Percentiles rank a stretch among this genome's conserved stretches.
Conservation (phyloP, 2,888 invertebrate genomes). For the Tolmerus cingulatus region DNA sequence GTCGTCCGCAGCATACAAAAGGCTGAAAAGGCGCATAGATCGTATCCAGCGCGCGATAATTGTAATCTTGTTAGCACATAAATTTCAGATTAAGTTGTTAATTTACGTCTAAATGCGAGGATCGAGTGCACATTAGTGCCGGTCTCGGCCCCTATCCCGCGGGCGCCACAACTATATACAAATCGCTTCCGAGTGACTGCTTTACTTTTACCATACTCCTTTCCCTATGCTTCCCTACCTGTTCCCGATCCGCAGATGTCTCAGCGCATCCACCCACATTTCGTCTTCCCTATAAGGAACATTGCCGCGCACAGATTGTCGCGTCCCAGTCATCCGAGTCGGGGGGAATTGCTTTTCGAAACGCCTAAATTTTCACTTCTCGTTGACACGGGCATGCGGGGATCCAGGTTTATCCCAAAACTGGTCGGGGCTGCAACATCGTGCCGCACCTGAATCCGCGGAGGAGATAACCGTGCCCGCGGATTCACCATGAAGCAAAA, state of each 20-base stretch:
- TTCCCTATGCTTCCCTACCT: neutral
- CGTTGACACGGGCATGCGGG: slow-evolving; percentile 14
- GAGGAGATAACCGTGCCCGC: slow-evolving; percentile 5
- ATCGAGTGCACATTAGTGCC: slow-evolving; percentile 1
- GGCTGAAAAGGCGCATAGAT: neutral
- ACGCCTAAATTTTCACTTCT: slow-evolving; percentile 42
- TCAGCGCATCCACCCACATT: slow-evolving; percentile 19
- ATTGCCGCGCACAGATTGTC: neutral
- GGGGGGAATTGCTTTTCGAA: neutral
- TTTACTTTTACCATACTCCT: neutral
- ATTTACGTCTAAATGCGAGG: slow-evolving; percentile 33
- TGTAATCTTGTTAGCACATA: slow-evolving; percentile 41
- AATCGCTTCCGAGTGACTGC: neutral
- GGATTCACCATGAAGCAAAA: neutral
- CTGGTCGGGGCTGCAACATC: neutral
- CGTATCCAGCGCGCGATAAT: slow-evolving; percentile 12
- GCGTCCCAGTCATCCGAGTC: neutral
- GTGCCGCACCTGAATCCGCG: slow-evolving; percentile 10
- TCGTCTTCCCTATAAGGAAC: neutral
- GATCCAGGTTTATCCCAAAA: neutral
- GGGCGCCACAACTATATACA: neutral
- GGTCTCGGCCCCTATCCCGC: neutral
- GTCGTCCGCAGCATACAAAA: slow-evolving; percentile 20
- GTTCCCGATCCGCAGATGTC: neutral
- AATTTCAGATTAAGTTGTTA: slow-evolving; percentile 41